A percentile compares a stretch with the other conserved stretches of the same genome.
Conservation (phyloP, 2,888 invertebrate species). For the Drosophila fulvimacula region DNA sequence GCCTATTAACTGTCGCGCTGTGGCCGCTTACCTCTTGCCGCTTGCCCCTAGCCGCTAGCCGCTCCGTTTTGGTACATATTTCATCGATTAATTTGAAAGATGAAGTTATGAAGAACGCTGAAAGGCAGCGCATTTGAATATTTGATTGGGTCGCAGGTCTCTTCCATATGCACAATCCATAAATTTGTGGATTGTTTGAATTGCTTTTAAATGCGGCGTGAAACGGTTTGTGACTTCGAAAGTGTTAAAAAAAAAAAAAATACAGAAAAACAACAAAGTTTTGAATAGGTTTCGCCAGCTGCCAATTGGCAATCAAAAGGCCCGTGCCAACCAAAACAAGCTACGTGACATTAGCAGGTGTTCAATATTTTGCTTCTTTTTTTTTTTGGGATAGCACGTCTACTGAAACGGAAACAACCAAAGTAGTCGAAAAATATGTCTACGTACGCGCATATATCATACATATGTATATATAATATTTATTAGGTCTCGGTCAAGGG, state of each 20-base stretch:
- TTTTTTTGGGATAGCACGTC: slow-evolving; percentile 15
- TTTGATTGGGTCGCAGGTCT: slow-evolving; percentile 28
- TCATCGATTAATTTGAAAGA: slow-evolving; percentile 82
- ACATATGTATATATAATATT: slow-evolving; percentile 1
- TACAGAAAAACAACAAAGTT: slow-evolving; percentile 1
- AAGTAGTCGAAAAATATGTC: slow-evolving; percentile 26
- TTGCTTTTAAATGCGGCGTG: slow-evolving; percentile 73
- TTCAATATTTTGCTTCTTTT: slow-evolving; percentile 25
- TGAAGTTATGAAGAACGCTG: slow-evolving; percentile 79
- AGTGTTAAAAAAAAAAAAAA: slow-evolving; percentile 34
- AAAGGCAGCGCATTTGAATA: slow-evolving; percentile 32
- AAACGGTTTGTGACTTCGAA: slow-evolving; percentile 68
- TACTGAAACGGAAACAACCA: slow-evolving; percentile 55
- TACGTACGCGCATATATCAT: not conserved
- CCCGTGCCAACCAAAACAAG: slow-evolving; percentile 13
- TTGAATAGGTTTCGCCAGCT: slow-evolving; percentile 53
- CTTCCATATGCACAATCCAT: slow-evolving; percentile 69
- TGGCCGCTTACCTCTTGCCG: slow-evolving; percentile 40
- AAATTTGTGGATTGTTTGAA: slow-evolving; percentile 79
- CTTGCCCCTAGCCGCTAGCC: slow-evolving; percentile 29
- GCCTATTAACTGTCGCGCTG: slow-evolving; percentile 49
- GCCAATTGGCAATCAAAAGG: slow-evolving; percentile 39
- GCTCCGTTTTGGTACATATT: slow-evolving; percentile 75
- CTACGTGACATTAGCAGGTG: slow-evolving; percentile 75
- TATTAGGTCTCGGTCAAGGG: slow-evolving; percentile 75